A percentile compares a stretch with the other conserved stretches of the same genome.
Evolutionary conservation across 2,797 vertebrate genomes (phyloP).

Genomic region (Manis crassicaudata): DNA sequence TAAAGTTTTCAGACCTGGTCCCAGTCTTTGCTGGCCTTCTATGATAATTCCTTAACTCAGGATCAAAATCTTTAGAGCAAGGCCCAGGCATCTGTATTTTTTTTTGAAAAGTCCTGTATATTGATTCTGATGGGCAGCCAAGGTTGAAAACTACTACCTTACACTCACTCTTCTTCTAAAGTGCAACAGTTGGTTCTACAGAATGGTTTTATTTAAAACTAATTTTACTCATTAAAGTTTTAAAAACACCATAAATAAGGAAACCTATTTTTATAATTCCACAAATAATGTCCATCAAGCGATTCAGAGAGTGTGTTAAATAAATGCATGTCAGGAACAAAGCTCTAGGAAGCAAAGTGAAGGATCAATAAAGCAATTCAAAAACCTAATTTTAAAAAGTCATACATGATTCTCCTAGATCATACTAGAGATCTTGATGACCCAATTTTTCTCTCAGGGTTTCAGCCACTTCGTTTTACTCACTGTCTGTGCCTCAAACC

Average conservation of each 20-base stretch:
- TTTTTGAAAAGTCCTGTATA: neutral
- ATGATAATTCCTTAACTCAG: slow-evolving; percentile 23
- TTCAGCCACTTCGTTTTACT: neutral
- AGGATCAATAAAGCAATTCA: neutral
- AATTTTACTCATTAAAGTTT: neutral
- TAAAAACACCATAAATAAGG: slow-evolving; percentile 7
- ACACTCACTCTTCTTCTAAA: neutral
- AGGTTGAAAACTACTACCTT: neutral
- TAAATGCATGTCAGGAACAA: neutral
- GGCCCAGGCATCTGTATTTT: neutral
- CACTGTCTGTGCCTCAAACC: neutral
- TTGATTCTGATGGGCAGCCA: neutral
- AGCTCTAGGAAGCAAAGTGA: neutral
- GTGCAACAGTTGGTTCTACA: neutral
- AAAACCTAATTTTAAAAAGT: neutral
- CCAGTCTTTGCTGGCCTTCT: neutral
- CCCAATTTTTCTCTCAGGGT: neutral
- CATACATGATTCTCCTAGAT: neutral
- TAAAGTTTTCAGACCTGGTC: slow-evolving; percentile 21
- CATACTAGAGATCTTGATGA: neutral
- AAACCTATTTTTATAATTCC: neutral
- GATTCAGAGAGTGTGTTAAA: slow-evolving; percentile 6
- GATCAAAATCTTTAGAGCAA: neutral
- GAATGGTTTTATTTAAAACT: slow-evolving; percentile 29
- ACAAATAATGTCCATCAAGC: neutral